phyloP scores from a whole-genome alignment of 2,888 invertebrate genomes.

The Campaea margaritaria region DNA sequence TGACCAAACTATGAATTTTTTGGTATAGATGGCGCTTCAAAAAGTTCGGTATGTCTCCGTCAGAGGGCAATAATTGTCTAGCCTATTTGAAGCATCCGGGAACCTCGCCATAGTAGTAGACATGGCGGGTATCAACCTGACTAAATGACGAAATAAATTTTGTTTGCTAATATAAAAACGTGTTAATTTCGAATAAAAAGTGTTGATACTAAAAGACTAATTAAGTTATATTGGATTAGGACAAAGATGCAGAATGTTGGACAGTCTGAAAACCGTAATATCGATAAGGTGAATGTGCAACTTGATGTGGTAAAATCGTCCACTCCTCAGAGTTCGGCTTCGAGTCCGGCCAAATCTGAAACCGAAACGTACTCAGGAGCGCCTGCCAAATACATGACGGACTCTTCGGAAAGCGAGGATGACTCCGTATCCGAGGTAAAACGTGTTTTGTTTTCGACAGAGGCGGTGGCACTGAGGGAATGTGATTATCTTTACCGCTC shows the following conservation, averaged over 20 bases:
- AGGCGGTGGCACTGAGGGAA: slow-evolving; percentile 83
- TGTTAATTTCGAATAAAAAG: slow-evolving; percentile 83
- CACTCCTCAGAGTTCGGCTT: slow-evolving; percentile 94
- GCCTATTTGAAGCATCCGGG: slow-evolving; percentile 87
- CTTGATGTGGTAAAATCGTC: slow-evolving; percentile 90
- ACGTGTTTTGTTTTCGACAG: slow-evolving; percentile 84
- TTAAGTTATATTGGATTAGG: slow-evolving; percentile 86
- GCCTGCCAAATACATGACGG: slow-evolving; percentile 95
- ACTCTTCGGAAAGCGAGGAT: slow-evolving; percentile 98
- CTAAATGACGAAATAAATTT: slow-evolving; percentile 87
- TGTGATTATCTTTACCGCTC: slow-evolving; percentile 85
- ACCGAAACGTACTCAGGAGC: slow-evolving; percentile 94
- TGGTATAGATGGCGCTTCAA: slow-evolving; percentile 70
- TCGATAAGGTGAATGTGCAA: slow-evolving; percentile 91
- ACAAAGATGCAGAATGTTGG: slow-evolving; percentile 97
- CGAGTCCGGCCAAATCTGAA: slow-evolving; percentile 93
- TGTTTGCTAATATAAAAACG: slow-evolving; percentile 85
- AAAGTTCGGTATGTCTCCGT: slow-evolving; percentile 67
- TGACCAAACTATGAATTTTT: slow-evolving; percentile 58
- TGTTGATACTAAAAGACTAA: slow-evolving; percentile 84
- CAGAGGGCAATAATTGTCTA: slow-evolving; percentile 83
- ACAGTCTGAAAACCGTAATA: slow-evolving; percentile 93
- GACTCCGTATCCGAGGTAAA: slow-evolving; percentile 98
- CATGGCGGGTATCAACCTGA: slow-evolving; percentile 91
- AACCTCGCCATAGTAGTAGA: slow-evolving; percentile 91